phyloP scores from a whole-genome alignment of 1,140 invertebrate genomes.

The Drosophila nikananu region DNA sequence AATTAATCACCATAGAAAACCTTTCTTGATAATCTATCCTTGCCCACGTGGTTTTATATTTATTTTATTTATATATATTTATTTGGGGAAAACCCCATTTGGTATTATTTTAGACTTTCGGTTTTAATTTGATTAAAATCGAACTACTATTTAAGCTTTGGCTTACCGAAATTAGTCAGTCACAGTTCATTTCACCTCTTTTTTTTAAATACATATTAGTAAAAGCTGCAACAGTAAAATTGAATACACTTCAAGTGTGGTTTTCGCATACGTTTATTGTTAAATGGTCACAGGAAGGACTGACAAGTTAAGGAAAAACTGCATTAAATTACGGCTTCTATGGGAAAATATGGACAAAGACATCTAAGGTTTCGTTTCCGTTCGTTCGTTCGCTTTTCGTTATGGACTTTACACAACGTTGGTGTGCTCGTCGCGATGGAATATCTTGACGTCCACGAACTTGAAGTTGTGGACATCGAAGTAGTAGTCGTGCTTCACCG shows the following conservation, averaged over 20 bases:
- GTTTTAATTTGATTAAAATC: too few species aligned
- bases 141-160: too few species aligned
- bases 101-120: too few species aligned
- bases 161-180: too few species aligned
- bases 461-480: constrained; percentile 89
- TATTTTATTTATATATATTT: too few species aligned
- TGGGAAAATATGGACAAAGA: constrained; percentile 28
- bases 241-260: background rate
- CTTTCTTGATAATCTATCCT: too few species aligned
- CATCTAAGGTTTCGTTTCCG: constrained; percentile 20
- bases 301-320: constrained; percentile 28
- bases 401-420: constrained; percentile 61
- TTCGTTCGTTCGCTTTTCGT: constrained; percentile 27
- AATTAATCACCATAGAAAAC: too few species aligned
- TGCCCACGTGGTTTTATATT: too few species aligned
- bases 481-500: constrained; percentile 86
- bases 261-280: constrained; percentile 11
- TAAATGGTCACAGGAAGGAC: constrained; percentile 28
- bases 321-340: constrained; percentile 38
- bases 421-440: constrained; percentile 86
- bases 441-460: constrained; percentile 88
- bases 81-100: too few species aligned
- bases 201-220: background rate
- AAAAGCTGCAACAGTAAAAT: background rate
- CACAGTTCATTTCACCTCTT: too few species aligned